phyloP scores from a whole-genome alignment of 2,113 vertebrate species.

The Empidonax traillii region DNA sequence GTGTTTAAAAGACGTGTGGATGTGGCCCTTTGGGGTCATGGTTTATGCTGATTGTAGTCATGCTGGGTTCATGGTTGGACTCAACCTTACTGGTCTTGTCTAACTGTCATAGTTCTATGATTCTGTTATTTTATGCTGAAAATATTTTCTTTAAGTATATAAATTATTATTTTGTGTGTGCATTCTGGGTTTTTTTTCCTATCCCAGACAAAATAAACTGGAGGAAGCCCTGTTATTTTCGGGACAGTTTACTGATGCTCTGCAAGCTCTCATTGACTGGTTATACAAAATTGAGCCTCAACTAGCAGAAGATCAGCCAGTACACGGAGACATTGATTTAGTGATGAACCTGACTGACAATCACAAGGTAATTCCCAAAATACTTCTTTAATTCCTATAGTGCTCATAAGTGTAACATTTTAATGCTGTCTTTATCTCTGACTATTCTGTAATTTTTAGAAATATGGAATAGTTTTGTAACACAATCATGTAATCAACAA shows the following conservation, averaged over 20 bases:
- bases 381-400: not conserved
- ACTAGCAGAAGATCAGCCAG: constrained; percentile 95
- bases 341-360: constrained; percentile 97
- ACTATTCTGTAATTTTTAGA: not conserved
- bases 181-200: not conserved
- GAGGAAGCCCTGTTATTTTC: constrained; percentile 97
- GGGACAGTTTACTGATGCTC: constrained; percentile 95
- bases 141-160: not conserved
- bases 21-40: not conserved
- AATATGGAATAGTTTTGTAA: not conserved
- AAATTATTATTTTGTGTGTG: not conserved
- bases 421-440: not conserved
- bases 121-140: not conserved
- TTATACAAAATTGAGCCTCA: constrained; percentile 95
- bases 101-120: not conserved
- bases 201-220: constrained; percentile 92
- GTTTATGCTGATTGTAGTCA: accelerated
- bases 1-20: not conserved
- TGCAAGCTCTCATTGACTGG: constrained; percentile 98
- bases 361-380: constrained; percentile 88
- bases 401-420: not conserved
- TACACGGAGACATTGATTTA: constrained; percentile 96
- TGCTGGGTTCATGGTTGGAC: not conserved
- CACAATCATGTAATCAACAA: not conserved
- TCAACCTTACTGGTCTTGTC: not conserved